Conservation (phyloP, 2,888 invertebrate species). For the Andrena haemorrhoa region DNA sequence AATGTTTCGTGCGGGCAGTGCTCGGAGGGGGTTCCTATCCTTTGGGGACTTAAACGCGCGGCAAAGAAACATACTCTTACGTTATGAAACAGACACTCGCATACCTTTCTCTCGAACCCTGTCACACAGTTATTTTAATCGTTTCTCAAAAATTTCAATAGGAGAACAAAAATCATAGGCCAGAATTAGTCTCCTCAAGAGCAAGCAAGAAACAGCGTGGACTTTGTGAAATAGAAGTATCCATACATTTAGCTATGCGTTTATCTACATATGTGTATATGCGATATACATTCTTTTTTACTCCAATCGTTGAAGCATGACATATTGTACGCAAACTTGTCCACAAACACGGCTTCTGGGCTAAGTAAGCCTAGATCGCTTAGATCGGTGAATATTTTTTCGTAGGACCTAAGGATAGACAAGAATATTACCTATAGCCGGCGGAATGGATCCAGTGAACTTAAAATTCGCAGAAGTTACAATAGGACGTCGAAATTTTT, state of each 20-base stretch:
- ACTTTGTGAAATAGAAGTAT: slow-evolving; percentile 31
- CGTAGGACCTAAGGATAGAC: neutral
- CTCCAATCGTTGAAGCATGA: slow-evolving; percentile 50
- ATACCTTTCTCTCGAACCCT: neutral
- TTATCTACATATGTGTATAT: slow-evolving; percentile 1
- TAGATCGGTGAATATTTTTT: neutral
- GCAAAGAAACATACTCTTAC: neutral
- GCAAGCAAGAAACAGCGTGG: no score
- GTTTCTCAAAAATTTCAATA: neutral
- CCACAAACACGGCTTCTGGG: neutral
- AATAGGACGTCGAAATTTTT: no score
- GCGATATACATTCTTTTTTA: slow-evolving; percentile 29
- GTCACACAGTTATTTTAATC: neutral
- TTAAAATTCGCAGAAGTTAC: neutral
- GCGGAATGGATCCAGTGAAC: neutral
- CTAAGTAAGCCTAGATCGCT: neutral
- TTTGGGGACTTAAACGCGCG: slow-evolving; percentile 63
- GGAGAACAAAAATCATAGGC: neutral
- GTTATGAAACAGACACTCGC: neutral
- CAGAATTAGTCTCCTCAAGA: no score
- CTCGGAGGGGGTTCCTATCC: slow-evolving; percentile 77
- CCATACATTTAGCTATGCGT: neutral
- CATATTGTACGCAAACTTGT: neutral
- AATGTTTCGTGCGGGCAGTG: slow-evolving; percentile 81
- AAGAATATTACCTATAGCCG: neutral